A percentile compares a stretch with the other conserved stretches of the same genome.
Conservation (phyloP, 2,797 vertebrate species). For the Enteromius unitaeniatus region DNA sequence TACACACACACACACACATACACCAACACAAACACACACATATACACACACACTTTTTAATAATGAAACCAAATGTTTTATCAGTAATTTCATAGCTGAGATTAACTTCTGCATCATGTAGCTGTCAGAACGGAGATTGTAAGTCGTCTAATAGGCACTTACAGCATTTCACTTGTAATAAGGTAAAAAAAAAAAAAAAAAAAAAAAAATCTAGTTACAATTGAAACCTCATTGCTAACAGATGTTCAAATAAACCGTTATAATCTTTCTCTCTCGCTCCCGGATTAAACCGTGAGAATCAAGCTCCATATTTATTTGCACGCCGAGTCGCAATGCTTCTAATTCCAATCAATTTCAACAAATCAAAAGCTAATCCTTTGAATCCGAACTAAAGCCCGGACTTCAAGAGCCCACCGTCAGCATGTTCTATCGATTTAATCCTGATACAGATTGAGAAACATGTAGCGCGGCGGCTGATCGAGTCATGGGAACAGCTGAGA, state of each 20-base stretch:
- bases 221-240: conserved; percentile 60
- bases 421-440: conserved; percentile 40
- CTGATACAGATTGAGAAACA: conserved; percentile 33
- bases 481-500: conserved; percentile 41
- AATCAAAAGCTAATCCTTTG: conserved; percentile 68
- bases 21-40: too few relatives aligned
- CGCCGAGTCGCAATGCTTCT: conserved; percentile 66
- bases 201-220: conserved; percentile 49
- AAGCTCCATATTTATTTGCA: conserved; percentile 44
- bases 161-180: conserved; percentile 36
- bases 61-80: not conserved
- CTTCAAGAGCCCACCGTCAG: conserved; percentile 49
- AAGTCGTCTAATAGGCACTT: conserved; percentile 45
- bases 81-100: conserved; percentile 5
- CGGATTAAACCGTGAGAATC: conserved; percentile 49
- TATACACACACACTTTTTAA: too few relatives aligned
- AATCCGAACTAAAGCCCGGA: conserved; percentile 57
- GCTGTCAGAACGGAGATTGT: conserved; percentile 19
- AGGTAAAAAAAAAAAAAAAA: conserved; percentile 4
- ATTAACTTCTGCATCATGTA: not conserved
- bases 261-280: conserved; percentile 50
- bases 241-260: conserved; percentile 61
- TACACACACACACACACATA: too few relatives aligned
- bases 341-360: conserved; percentile 71
- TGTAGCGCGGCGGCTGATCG: not conserved